Evolutionary conservation across 1,140 invertebrate genomes (phyloP).

Genomic region (Microplitis demolitor): DNA sequence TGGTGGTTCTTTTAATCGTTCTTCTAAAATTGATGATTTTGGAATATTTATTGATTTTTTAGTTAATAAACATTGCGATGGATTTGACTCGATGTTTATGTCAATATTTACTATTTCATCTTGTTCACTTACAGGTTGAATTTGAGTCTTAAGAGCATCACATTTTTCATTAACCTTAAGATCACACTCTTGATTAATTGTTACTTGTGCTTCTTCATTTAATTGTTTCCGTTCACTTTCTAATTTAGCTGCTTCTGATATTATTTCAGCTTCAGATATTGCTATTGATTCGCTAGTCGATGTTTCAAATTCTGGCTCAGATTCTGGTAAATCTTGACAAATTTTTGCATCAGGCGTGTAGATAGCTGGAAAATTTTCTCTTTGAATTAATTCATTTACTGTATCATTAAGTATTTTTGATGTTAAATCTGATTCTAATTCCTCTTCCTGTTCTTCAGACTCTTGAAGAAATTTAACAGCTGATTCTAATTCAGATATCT

Average conservation of each 20-base stretch:
- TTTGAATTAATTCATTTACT: slow-evolving; percentile 32
- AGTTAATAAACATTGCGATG: not conserved
- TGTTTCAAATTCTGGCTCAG: slow-evolving; percentile 38
- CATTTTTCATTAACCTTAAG: not conserved
- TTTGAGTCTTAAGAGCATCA: not conserved
- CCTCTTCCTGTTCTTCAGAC: slow-evolving; percentile 49
- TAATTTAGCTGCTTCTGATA: slow-evolving; percentile 56
- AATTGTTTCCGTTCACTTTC: slow-evolving; percentile 49
- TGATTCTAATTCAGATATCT: slow-evolving; percentile 53
- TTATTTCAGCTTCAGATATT: slow-evolving; percentile 59
- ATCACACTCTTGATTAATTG: not conserved
- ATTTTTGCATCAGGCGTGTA: slow-evolving; percentile 44
- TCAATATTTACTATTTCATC: not conserved
- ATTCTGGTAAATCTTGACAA: slow-evolving; percentile 37
- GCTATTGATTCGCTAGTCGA: slow-evolving; percentile 47
- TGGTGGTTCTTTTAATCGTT: slow-evolving; percentile 51
- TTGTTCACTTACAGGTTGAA: not conserved
- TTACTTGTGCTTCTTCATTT: slow-evolving; percentile 29
- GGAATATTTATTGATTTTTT: slow-evolving; percentile 37
- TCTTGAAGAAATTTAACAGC: slow-evolving; percentile 57
- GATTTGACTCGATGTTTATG: not conserved
- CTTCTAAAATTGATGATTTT: slow-evolving; percentile 50
- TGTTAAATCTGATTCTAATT: slow-evolving; percentile 37
- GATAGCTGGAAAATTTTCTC: slow-evolving; percentile 30
- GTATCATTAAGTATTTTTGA: slow-evolving; percentile 40